Evolutionary conservation across 2,113 vertebrate species (phyloP).

Genomic region (Ginglymostoma cirratum): DNA sequence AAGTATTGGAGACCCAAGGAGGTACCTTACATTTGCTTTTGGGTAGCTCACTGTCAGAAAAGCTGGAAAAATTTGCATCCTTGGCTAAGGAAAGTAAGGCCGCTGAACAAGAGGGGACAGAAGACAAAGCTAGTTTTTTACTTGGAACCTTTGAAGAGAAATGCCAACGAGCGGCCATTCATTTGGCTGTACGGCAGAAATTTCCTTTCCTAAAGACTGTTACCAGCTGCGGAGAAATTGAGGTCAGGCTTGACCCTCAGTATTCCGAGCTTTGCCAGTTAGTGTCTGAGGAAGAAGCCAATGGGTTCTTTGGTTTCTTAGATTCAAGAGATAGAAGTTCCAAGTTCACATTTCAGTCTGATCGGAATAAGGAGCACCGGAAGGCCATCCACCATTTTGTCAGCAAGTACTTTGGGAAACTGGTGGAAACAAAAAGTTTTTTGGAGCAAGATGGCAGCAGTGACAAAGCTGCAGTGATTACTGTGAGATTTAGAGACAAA

Average conservation of each 20-base stretch:
- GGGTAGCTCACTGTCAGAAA: slow-evolving; percentile 52
- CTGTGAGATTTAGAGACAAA: slow-evolving; percentile 74
- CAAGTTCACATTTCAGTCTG: slow-evolving; percentile 72
- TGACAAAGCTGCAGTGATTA: slow-evolving; percentile 58
- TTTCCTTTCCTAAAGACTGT: slow-evolving; percentile 81
- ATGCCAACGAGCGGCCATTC: slow-evolving; percentile 66
- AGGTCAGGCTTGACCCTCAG: slow-evolving; percentile 71
- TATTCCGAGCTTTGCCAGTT: slow-evolving; percentile 73
- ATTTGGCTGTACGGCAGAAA: slow-evolving; percentile 69
- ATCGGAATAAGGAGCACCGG: slow-evolving; percentile 74
- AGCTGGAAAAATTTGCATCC: slow-evolving; percentile 62
- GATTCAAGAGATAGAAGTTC: slow-evolving; percentile 75
- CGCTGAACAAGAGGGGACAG: neutral
- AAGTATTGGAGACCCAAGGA: slow-evolving; percentile 1
- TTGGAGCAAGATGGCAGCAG: slow-evolving; percentile 39
- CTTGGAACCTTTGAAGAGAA: slow-evolving; percentile 71
- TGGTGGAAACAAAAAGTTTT: slow-evolving; percentile 89
- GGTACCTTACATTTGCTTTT: slow-evolving; percentile 56
- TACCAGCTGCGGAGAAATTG: slow-evolving; percentile 70
- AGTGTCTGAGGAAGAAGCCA: slow-evolving; percentile 76
- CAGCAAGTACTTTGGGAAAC: slow-evolving; percentile 76
- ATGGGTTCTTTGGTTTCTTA: slow-evolving; percentile 80
- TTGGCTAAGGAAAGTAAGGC: slow-evolving; percentile 49
- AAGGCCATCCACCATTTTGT: slow-evolving; percentile 83
- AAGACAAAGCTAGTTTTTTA: slow-evolving; percentile 53